Evolutionary conservation across 2,113 vertebrate genomes (phyloP).

Genomic region (Eptesicus fuscus): DNA sequence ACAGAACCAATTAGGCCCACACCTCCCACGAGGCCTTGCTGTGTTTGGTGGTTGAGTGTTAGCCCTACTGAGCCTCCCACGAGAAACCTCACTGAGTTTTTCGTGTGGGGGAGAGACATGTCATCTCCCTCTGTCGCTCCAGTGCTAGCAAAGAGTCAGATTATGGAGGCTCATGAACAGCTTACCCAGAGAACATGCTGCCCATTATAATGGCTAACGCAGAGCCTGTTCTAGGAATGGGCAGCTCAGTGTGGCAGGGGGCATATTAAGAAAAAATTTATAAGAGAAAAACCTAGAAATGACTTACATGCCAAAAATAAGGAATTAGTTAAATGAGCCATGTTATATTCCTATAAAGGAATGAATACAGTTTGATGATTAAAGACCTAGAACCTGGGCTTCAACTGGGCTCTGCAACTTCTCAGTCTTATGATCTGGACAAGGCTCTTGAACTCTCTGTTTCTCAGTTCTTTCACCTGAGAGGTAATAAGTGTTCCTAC

Average conservation of each 20-base stretch:
- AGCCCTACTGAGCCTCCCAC: background rate
- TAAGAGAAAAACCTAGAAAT: conserved; percentile 3
- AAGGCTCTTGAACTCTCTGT: background rate
- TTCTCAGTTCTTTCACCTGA: background rate
- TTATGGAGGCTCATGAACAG: background rate
- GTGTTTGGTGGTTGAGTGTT: conserved; percentile 25
- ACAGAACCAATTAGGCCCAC: conserved; percentile 61
- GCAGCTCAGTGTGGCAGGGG: background rate
- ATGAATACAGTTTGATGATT: background rate
- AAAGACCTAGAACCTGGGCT: background rate
- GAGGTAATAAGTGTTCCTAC: background rate
- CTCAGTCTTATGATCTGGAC: background rate
- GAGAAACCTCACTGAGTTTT: background rate
- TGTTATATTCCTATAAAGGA: background rate
- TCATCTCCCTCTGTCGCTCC: background rate
- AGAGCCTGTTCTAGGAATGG: background rate
- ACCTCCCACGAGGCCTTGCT: conserved; percentile 42
- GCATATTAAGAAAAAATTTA: background rate
- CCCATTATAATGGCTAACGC: background rate
- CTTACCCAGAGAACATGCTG: background rate
- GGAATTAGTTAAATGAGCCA: background rate
- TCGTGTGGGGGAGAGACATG: background rate
- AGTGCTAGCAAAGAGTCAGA: background rate
- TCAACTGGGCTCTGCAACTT: background rate
- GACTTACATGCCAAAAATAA: background rate